Conservation (phyloP, 2,797 vertebrate species). For the Phoeniculus purpureus region DNA sequence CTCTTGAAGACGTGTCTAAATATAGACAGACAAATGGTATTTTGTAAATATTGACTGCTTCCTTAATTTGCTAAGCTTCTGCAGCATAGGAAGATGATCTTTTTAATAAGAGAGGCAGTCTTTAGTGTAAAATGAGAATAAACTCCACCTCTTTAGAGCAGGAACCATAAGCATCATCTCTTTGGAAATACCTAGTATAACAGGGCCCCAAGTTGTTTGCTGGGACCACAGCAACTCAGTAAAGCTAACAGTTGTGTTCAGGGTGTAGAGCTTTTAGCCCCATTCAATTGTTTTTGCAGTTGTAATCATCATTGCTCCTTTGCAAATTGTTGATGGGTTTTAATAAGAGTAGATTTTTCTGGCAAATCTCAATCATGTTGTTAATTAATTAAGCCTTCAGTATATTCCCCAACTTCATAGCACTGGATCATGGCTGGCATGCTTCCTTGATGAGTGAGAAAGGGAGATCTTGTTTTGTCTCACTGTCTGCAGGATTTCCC, state of each 20-base stretch:
- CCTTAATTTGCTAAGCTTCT: background rate
- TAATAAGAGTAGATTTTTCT: slow-evolving; percentile 20
- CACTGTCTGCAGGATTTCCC: background rate
- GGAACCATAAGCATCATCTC: too few species aligned
- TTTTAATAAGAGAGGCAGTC: too few species aligned
- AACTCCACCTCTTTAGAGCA: too few species aligned
- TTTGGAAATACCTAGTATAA: too few species aligned
- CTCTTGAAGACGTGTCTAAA: background rate
- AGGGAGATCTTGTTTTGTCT: background rate
- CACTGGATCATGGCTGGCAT: background rate
- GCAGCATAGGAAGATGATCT: too few species aligned
- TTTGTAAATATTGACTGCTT: background rate
- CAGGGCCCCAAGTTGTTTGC: too few species aligned
- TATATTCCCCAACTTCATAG: background rate
- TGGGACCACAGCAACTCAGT: too few species aligned
- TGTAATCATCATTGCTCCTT: background rate
- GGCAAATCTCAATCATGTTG: background rate
- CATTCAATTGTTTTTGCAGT: background rate
- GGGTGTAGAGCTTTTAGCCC: background rate
- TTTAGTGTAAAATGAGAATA: too few species aligned
- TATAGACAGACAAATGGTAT: background rate
- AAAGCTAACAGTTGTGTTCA: background rate
- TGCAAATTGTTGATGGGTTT: slow-evolving; percentile 17
- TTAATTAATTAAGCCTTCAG: slow-evolving; percentile 2
- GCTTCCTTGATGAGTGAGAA: background rate